Percentiles rank a stretch among this genome's conserved stretches.
phyloP scores from a whole-genome alignment of 2,888 invertebrate species.

The Drosophila antonietae region DNA sequence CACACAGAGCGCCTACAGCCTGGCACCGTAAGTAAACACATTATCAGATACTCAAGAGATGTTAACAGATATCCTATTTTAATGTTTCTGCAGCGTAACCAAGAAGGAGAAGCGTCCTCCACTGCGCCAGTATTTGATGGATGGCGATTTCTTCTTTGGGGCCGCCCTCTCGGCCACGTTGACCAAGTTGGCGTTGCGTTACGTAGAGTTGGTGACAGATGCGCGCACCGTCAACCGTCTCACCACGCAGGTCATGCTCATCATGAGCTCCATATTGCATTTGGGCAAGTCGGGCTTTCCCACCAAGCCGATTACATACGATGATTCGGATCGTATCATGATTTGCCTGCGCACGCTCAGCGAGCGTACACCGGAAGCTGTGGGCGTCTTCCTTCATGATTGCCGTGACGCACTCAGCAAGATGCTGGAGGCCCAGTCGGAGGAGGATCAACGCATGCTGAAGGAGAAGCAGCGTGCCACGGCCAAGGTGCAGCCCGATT shows the following conservation, averaged over 20 bases:
- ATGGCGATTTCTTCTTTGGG: constrained; percentile 98
- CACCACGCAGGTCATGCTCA: constrained; percentile 93
- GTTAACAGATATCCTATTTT: too few relatives aligned
- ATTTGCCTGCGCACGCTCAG: constrained; percentile 91
- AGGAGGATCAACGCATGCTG: constrained; percentile 85
- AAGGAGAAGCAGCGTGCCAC: constrained; percentile 89
- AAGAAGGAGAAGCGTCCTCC: constrained; percentile 91
- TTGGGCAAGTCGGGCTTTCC: constrained; percentile 92
- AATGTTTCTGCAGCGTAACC: constrained; percentile 83
- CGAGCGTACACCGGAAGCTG: constrained; percentile 88
- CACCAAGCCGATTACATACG: constrained; percentile 95
- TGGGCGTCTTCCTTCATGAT: constrained; percentile 89
- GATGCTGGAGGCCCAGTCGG: constrained; percentile 92
- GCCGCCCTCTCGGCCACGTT: constrained; percentile 96
- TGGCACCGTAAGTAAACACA: constrained; percentile 87
- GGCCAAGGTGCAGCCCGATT: constrained; percentile 92
- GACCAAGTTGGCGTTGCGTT: constrained; percentile 94
- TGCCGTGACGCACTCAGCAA: constrained; percentile 92
- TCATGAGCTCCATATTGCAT: constrained; percentile 94
- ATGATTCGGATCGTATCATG: constrained; percentile 95
- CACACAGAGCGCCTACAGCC: constrained; percentile 97
- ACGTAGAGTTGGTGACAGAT: constrained; percentile 85
- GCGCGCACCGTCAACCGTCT: constrained; percentile 86
- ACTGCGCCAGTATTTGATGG: constrained; percentile 94
- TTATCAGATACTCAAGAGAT: neutral